Percentiles rank a stretch among this genome's conserved stretches.
These are phyloP conservation scores for Laupala kohalensis DNA, from an alignment of 1,140 invertebrate genomes.

Conservation along the genomic window DNA sequence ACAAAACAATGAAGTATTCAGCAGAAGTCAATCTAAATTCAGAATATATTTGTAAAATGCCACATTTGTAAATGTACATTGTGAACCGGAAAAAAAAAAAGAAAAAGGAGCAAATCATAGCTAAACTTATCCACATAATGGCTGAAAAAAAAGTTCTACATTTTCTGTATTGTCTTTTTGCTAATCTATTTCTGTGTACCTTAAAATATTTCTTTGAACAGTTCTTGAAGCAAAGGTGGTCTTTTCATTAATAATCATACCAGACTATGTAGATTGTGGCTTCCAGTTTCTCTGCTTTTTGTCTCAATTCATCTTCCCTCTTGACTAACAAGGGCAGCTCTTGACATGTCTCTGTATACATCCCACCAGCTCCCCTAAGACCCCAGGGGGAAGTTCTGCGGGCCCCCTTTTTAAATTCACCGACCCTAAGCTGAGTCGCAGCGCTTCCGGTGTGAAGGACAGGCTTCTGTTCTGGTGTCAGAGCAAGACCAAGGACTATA, in stretches of 20 bases:
- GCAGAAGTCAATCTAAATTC: too few relatives aligned
- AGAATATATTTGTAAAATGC: too few relatives aligned
- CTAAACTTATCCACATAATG: too few relatives aligned
- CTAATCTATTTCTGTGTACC: neutral
- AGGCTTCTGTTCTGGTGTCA: conserved; percentile 90
- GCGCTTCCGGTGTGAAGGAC: conserved; percentile 88
- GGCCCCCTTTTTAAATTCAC: conserved; percentile 69
- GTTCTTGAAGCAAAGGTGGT: neutral
- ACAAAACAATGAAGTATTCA: too few relatives aligned
- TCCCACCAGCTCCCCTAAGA: conserved; percentile 43
- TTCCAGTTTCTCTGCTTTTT: neutral
- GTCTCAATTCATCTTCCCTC: neutral
- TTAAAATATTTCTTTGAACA: neutral
- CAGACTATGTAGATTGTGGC: neutral
- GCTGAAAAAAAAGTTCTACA: too few relatives aligned
- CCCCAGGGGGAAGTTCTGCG: conserved; percentile 35
- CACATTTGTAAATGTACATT: too few relatives aligned
- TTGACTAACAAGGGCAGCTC: conserved; percentile 13
- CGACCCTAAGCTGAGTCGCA: conserved; percentile 68
- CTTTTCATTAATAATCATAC: neutral
- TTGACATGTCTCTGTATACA: conserved; percentile 10
- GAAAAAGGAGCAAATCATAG: too few relatives aligned
- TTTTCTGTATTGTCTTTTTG: too few relatives aligned
- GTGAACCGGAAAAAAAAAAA: too few relatives aligned
- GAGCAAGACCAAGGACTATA: conserved; percentile 89